Conservation (phyloP, 2,888 invertebrate species). For the Timema podura region DNA sequence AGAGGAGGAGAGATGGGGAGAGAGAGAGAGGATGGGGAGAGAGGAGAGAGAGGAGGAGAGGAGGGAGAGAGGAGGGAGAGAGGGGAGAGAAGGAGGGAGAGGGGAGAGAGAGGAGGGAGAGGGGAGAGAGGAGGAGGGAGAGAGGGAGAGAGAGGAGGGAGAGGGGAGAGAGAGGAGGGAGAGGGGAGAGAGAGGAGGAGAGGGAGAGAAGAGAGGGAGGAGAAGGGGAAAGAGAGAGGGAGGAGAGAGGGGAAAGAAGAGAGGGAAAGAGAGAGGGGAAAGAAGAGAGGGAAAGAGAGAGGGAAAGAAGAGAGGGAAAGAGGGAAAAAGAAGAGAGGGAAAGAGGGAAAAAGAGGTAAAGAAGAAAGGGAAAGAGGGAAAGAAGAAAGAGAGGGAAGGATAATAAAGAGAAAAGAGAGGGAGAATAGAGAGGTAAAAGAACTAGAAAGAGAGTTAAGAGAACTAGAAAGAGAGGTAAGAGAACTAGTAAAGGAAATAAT, state of each 20-base stretch:
- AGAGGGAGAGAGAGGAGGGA: too few relatives aligned
- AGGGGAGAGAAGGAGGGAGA: constrained; percentile 2
- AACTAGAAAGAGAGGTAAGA: neutral
- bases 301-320: too few relatives aligned
- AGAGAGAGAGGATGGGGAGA: neutral
- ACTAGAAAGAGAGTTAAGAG: neutral
- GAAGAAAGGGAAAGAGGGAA: neutral
- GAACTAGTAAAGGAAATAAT: neutral
- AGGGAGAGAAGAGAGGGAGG: too few relatives aligned
- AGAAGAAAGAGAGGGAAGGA: neutral
- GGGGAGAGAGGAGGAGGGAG: too few relatives aligned
- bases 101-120: too few relatives aligned
- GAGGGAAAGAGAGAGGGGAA: too few relatives aligned
- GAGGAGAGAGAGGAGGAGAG: neutral
- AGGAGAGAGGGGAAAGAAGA: too few relatives aligned
- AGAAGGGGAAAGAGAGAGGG: too few relatives aligned
- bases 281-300: too few relatives aligned
- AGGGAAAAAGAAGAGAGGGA: constrained; percentile 14
- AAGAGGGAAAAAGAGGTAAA: neutral
- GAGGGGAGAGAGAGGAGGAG: too few relatives aligned
- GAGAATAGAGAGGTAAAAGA: neutral
- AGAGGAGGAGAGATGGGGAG: neutral
- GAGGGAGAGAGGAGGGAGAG: neutral
- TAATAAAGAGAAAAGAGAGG: neutral
- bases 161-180: too few relatives aligned